Conservation (phyloP, 2,888 invertebrate genomes). For the Euplexia lucipara region DNA sequence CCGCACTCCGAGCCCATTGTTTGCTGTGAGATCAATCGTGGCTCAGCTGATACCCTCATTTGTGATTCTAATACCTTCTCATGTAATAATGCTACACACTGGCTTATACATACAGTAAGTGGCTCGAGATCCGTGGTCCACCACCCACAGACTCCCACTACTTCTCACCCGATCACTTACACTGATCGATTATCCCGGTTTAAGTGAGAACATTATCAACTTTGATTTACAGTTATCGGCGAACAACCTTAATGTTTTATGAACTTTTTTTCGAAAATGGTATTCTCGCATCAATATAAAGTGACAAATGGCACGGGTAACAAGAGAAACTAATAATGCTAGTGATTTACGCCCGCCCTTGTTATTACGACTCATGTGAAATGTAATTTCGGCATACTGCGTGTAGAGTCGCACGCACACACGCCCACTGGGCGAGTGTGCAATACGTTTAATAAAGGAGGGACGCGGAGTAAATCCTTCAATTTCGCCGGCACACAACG, state of each 20-base stretch:
- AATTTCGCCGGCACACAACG: slow-evolving; percentile 91
- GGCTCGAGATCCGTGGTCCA: slow-evolving; percentile 1
- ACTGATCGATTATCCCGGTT: slow-evolving; percentile 50
- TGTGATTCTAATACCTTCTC: slow-evolving; percentile 47
- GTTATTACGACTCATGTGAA: slow-evolving; percentile 91
- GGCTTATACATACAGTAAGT: slow-evolving; percentile 13
- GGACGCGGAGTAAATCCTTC: slow-evolving; percentile 91
- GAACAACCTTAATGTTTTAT: slow-evolving; percentile 55
- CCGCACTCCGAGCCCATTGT: slow-evolving; percentile 30
- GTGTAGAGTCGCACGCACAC: slow-evolving; percentile 82
- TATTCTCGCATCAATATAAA: slow-evolving; percentile 82
- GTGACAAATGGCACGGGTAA: slow-evolving; percentile 87
- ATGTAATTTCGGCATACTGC: slow-evolving; percentile 90
- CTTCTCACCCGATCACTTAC: slow-evolving; percentile 33
- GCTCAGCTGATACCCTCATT: slow-evolving; percentile 42
- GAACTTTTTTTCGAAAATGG: slow-evolving; percentile 66
- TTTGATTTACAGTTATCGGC: slow-evolving; percentile 59
- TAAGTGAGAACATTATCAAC: slow-evolving; percentile 54
- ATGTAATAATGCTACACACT: slow-evolving; percentile 10
- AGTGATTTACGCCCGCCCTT: slow-evolving; percentile 90
- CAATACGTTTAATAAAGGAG: slow-evolving; percentile 91
- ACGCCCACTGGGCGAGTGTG: slow-evolving; percentile 78
- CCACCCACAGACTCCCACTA: slow-evolving; percentile 41
- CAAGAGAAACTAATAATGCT: slow-evolving; percentile 90
- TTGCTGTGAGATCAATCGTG: slow-evolving; percentile 43